Evolutionary conservation across 2,888 invertebrate genomes (phyloP).

Genomic region (Halocaridina rubra): DNA sequence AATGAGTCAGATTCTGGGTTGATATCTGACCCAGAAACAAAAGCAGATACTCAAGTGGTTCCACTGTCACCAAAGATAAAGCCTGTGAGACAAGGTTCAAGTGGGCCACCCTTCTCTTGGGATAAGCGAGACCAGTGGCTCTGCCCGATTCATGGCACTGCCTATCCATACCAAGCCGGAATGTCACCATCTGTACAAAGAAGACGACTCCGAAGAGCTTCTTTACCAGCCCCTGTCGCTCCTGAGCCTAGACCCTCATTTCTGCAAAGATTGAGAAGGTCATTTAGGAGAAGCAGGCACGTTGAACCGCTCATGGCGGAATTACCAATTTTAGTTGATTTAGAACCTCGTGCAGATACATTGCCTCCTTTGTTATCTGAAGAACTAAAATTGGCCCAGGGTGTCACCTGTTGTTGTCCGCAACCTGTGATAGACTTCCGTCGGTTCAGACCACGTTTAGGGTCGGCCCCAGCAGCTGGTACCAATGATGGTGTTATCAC

Average conservation of each 20-base stretch:
- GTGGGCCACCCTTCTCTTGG: not conserved
- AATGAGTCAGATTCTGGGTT: constrained; percentile 39
- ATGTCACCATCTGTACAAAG: constrained; percentile 23
- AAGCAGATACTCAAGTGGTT: constrained; percentile 1
- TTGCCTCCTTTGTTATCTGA: not conserved
- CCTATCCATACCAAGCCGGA: constrained; percentile 28
- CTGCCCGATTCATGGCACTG: constrained; percentile 35
- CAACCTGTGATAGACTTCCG: constrained; percentile 54
- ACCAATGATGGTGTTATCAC: not conserved
- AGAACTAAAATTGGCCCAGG: not conserved
- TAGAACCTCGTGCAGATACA: not conserved
- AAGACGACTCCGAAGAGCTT: constrained; percentile 35
- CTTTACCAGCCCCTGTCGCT: constrained; percentile 24
- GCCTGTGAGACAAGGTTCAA: not conserved
- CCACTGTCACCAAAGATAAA: not conserved
- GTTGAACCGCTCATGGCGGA: constrained; percentile 35
- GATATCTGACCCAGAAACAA: constrained; percentile 24
- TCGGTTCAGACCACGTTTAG: constrained; percentile 42
- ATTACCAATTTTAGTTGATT: not conserved
- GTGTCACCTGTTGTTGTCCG: constrained; percentile 30
- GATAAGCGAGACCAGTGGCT: not conserved
- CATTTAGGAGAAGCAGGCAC: constrained; percentile 30
- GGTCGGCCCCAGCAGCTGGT: not conserved
- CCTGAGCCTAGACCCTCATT: constrained; percentile 30
- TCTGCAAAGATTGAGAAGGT: constrained; percentile 35